Conservation (phyloP, 2,113 vertebrate genomes). For the Miniopterus natalensis region DNA sequence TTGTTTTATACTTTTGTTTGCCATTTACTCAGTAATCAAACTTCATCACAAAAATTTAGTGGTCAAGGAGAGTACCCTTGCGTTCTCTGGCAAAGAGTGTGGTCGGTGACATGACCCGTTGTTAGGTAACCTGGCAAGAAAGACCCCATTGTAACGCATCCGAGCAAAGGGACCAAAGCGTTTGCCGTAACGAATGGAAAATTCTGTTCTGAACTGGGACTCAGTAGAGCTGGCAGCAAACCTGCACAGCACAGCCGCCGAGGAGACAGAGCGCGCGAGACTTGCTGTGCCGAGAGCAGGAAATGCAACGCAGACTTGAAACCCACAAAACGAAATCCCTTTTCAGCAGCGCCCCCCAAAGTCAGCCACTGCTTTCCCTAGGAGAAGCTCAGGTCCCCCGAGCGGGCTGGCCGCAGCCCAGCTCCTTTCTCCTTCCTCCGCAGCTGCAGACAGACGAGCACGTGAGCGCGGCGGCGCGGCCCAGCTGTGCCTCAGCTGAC, state of each 20-base stretch:
- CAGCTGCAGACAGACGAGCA: slow-evolving; percentile 72
- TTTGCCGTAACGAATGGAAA: slow-evolving; percentile 12
- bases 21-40: slow-evolving; percentile 25
- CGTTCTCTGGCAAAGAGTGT: background rate
- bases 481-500: slow-evolving; percentile 80
- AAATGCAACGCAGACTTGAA: background rate
- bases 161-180: background rate
- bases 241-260: background rate
- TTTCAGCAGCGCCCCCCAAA: slow-evolving; percentile 75
- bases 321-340: background rate
- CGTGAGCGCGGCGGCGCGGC: slow-evolving; percentile 68
- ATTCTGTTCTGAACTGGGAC: background rate
- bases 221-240: background rate
- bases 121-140: slow-evolving; percentile 8
- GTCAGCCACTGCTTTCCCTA: background rate
- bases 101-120: background rate
- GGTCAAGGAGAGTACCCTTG: background rate
- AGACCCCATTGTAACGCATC: background rate
- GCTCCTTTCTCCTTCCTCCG: slow-evolving; percentile 16
- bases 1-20: background rate
- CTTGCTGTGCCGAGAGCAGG: background rate
- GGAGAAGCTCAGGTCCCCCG: background rate
- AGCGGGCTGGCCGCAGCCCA: slow-evolving; percentile 19
- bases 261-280: background rate
- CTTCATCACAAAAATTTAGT: background rate